Evolutionary conservation across 2,888 invertebrate genomes (phyloP).

Genomic region (Andrena dorsata): DNA sequence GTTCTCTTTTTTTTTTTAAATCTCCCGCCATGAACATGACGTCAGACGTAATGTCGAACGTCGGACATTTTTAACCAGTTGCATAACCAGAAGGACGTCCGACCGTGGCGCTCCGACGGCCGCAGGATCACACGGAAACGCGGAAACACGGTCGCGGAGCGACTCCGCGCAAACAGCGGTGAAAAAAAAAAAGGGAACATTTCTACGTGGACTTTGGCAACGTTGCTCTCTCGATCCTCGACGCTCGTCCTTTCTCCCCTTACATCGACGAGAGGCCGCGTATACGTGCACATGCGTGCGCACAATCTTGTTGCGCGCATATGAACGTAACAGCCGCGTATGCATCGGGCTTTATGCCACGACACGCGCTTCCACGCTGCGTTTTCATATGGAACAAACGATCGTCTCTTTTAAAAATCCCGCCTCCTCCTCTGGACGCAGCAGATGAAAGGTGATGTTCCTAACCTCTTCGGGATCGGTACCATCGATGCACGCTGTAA

Average conservation of each 20-base stretch:
- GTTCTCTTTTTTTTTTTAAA: constrained; percentile 25
- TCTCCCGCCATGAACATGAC: constrained; percentile 53
- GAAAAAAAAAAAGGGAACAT: not conserved
- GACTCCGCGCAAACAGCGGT: not conserved
- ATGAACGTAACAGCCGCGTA: constrained; percentile 22
- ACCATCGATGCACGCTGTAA: no score
- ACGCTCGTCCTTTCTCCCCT: constrained; percentile 59
- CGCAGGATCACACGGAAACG: constrained; percentile 59
- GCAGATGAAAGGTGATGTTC: constrained; percentile 60
- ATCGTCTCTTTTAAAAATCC: constrained; percentile 60
- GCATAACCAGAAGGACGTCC: constrained; percentile 65
- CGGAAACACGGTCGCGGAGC: constrained; percentile 35
- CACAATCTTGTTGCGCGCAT: not conserved
- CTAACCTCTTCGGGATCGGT: constrained; percentile 7
- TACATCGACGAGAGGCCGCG: constrained; percentile 23
- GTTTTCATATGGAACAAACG: constrained; percentile 65
- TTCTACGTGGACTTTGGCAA: constrained; percentile 47
- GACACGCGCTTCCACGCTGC: constrained; percentile 54
- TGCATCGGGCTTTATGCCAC: constrained; percentile 63
- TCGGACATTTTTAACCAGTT: constrained; percentile 54
- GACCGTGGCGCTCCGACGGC: constrained; percentile 25
- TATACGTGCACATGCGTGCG: not conserved
- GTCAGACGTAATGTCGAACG: constrained; percentile 55
- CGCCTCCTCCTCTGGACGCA: constrained; percentile 25
- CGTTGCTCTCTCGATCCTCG: constrained; percentile 44